These are phyloP conservation scores for Drosophila percnosoma DNA, from an alignment of 2,888 invertebrate genomes.

Conservation along the genomic window DNA sequence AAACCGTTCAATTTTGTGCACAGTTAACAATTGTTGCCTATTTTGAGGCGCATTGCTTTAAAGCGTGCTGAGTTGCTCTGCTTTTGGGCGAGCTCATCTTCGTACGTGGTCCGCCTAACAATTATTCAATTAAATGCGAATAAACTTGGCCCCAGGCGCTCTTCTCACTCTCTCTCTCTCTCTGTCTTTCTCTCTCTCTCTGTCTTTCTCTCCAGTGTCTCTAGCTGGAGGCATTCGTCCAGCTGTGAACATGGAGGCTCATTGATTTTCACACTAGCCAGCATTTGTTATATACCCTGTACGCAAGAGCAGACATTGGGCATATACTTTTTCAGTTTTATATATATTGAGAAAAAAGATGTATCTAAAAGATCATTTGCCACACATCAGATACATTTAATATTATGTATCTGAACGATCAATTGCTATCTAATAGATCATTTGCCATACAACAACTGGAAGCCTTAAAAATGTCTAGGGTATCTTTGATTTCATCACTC, in stretches of 20 bases:
- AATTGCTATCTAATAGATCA: neutral
- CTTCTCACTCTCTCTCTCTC: constrained; percentile 15
- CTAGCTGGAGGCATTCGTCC: constrained; percentile 24
- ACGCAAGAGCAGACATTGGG: neutral
- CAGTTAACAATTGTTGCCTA: constrained; percentile 41
- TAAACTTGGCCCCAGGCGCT: constrained; percentile 71
- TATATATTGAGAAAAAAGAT: neutral
- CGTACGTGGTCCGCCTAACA: constrained; percentile 83
- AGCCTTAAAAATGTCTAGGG: neutral
- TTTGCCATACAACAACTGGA: neutral
- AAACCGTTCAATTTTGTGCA: constrained; percentile 34
- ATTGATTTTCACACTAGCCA: constrained; percentile 74
- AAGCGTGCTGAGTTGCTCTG: constrained; percentile 34
- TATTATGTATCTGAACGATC: too few relatives aligned
- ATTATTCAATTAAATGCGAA: constrained; percentile 85
- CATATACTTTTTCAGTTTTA: neutral
- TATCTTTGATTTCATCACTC: constrained; percentile 5
- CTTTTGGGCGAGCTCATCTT: constrained; percentile 27
- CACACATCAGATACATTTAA: neutral
- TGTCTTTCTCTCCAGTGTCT: constrained; percentile 11
- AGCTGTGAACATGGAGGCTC: constrained; percentile 49
- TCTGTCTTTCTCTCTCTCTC: neutral
- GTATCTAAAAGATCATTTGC: neutral
- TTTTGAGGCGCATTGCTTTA: constrained; percentile 46
- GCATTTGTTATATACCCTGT: constrained; percentile 52